phyloP scores from a whole-genome alignment of 37 sponge, comb jelly and placozoan species.

The Spongia lamella region DNA sequence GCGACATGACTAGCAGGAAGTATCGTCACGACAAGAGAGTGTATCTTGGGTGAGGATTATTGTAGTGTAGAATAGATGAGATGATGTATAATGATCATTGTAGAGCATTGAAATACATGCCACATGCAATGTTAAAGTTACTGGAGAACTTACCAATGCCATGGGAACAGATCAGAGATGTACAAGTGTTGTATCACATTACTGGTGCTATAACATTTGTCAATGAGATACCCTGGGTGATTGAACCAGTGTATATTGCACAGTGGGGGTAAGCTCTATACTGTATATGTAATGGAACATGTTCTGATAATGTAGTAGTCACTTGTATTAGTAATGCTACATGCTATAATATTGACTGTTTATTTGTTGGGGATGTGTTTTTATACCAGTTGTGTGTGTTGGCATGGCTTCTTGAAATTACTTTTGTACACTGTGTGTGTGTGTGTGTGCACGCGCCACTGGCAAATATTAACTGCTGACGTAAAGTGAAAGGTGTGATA shows the following conservation, averaged over 20 bases:
- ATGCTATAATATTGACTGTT: too few species aligned
- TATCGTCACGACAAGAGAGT: conserved; percentile 99
- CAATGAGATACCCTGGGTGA: conserved; percentile 98
- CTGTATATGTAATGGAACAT: background rate
- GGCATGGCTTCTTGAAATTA: background rate
- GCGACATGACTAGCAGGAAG: conserved; percentile 98
- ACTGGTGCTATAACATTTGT: conserved; percentile 99
- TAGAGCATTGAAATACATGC: conserved; percentile 99
- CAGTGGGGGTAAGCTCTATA: conserved; percentile 99
- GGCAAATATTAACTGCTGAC: background rate
- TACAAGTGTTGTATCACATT: conserved; percentile 95
- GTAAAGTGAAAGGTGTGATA: background rate
- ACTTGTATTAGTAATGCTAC: too few species aligned
- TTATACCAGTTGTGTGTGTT: conserved; percentile 16
- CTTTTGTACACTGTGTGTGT: background rate
- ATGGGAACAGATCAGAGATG: conserved; percentile 99
- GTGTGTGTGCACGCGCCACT: background rate
- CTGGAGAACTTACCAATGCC: conserved; percentile 99
- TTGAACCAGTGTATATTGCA: conserved; percentile 95
- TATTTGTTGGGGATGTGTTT: background rate
- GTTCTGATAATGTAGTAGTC: background rate
- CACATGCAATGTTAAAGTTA: conserved; percentile 98
- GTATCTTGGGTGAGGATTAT: conserved; percentile 89
- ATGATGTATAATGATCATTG: background rate
- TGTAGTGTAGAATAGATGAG: background rate